These are phyloP conservation scores for Dicentrarchus labrax DNA, from an alignment of 2,113 vertebrate genomes.

Conservation along the genomic window DNA sequence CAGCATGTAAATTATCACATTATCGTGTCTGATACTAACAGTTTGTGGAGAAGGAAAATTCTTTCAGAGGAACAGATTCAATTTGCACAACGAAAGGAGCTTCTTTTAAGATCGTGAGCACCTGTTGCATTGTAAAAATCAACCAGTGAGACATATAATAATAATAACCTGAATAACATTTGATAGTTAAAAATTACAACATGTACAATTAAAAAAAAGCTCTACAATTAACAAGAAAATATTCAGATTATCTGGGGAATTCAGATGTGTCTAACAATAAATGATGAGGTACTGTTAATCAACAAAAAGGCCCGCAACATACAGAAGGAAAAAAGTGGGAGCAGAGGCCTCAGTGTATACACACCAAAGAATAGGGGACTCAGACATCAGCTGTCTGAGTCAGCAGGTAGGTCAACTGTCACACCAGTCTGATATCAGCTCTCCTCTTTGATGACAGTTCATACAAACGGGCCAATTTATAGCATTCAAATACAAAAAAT, in stretches of 20 bases:
- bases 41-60: neutral
- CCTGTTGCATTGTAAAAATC: constrained; percentile 47
- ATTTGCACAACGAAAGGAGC: constrained; percentile 8
- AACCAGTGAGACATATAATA: constrained; percentile 9
- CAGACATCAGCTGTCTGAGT: neutral
- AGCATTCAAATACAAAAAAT: neutral
- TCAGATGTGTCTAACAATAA: constrained; percentile 25
- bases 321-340: constrained; percentile 12
- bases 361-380: constrained; percentile 15
- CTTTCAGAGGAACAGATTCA: neutral
- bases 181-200: constrained; percentile 29
- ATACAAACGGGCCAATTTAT: constrained; percentile 21
- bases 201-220: neutral
- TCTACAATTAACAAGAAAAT: neutral
- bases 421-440: neutral
- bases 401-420: neutral
- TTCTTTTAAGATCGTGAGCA: constrained; percentile 50
- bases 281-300: constrained; percentile 43
- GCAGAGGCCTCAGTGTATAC: constrained; percentile 1
- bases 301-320: constrained; percentile 28
- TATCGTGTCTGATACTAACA: constrained; percentile 8
- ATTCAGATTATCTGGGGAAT: constrained; percentile 44
- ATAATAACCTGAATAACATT: constrained; percentile 42
- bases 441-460: constrained; percentile 1
- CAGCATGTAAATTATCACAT: constrained; percentile 10